These are phyloP conservation scores for Phoenicopterus ruber DNA, from an alignment of 2,113 vertebrate genomes.

Conservation along the genomic window DNA sequence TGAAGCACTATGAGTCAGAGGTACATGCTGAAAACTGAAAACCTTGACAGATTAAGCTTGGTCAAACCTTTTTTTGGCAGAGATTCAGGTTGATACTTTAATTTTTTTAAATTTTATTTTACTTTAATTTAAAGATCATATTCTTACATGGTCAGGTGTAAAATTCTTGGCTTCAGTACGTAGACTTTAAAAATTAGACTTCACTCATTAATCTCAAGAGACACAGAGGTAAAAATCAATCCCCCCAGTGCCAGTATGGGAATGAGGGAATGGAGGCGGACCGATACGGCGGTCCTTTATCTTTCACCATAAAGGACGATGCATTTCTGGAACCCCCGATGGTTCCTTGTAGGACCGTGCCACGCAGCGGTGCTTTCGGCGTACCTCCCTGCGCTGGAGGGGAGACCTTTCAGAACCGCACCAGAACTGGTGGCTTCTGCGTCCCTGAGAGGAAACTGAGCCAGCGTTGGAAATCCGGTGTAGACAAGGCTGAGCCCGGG, in stretches of 20 bases:
- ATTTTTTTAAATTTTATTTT: background rate
- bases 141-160: background rate
- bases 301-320: background rate
- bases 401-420: background rate
- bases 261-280: background rate
- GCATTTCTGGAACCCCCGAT: fast-evolving
- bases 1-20: background rate
- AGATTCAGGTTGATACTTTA: background rate
- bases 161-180: background rate
- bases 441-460: background rate
- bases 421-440: background rate
- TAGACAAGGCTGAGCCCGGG: background rate
- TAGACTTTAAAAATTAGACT: background rate
- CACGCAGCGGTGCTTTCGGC: background rate
- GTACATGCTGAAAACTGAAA: background rate
- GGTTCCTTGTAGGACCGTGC: background rate
- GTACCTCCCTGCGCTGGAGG: background rate
- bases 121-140: background rate
- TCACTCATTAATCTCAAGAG: background rate
- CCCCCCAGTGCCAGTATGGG: background rate
- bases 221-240: background rate
- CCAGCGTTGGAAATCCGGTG: fast-evolving
- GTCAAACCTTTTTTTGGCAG: background rate
- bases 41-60: background rate
- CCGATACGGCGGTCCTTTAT: background rate